phyloP scores from a whole-genome alignment of 2,888 invertebrate species.

The Platycnemis pennipes region DNA sequence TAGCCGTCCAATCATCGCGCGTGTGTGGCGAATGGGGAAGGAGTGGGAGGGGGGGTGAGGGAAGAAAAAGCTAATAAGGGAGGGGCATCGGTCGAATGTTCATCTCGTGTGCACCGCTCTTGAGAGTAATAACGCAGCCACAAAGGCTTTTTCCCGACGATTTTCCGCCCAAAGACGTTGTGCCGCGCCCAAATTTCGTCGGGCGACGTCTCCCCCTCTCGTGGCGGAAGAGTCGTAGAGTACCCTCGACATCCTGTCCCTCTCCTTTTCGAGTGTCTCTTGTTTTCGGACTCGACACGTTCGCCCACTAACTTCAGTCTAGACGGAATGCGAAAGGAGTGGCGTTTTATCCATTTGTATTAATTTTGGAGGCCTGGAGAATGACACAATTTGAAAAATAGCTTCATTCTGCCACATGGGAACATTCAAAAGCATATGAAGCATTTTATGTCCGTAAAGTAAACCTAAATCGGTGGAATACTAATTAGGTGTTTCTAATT shows the following conservation, averaged over 20 bases:
- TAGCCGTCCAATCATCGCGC: slow-evolving; percentile 49
- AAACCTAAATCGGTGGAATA: too few relatives aligned
- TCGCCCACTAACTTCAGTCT: background rate
- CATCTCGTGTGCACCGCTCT: background rate
- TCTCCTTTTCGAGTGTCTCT: background rate
- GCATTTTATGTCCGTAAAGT: too few relatives aligned
- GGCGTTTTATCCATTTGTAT: background rate
- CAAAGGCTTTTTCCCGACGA: background rate
- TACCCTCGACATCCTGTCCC: background rate
- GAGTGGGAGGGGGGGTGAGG: background rate
- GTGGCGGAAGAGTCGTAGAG: background rate
- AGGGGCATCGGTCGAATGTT: background rate
- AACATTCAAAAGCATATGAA: too few relatives aligned
- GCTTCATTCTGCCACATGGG: too few relatives aligned
- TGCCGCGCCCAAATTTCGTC: background rate
- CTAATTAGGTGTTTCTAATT: too few relatives aligned
- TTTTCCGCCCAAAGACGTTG: background rate
- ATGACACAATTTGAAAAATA: too few relatives aligned
- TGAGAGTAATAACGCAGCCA: background rate
- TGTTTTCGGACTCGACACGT: background rate
- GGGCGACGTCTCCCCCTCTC: background rate
- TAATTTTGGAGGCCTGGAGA: too few relatives aligned
- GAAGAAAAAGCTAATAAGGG: slow-evolving; percentile 25
- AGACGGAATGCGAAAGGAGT: background rate
- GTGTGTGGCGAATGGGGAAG: background rate